phyloP scores from a whole-genome alignment of 1,140 invertebrate species.

The Brachionus asplanchnoidis region DNA sequence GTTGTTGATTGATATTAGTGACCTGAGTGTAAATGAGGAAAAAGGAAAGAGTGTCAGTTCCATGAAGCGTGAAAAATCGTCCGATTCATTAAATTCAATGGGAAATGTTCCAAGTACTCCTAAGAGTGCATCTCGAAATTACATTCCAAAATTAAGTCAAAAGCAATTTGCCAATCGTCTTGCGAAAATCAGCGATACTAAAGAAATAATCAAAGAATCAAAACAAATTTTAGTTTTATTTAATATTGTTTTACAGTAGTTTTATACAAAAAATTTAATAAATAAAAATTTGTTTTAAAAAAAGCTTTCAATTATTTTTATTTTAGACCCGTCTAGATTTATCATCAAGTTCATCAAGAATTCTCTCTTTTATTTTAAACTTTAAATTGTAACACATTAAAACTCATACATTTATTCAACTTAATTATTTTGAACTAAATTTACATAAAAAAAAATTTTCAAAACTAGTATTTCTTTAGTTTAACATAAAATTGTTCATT shows the following conservation, averaged over 20 bases:
- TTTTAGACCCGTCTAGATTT: too few species aligned
- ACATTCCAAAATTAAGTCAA: background rate
- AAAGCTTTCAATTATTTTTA: background rate
- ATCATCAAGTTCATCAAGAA: too few species aligned
- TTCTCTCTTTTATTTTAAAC: too few species aligned
- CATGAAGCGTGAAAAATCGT: background rate
- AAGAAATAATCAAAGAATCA: background rate
- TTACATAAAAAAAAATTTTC: too few species aligned
- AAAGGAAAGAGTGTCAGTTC: background rate
- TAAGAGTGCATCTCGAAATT: background rate
- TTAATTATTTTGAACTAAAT: too few species aligned
- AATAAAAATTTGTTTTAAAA: background rate
- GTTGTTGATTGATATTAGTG: background rate
- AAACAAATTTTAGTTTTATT: conserved; percentile 20
- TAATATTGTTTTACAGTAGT: background rate
- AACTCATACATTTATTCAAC: too few species aligned
- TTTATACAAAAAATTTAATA: conserved; percentile 11
- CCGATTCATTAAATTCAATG: conserved; percentile 21
- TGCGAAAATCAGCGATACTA: background rate
- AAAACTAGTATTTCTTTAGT: too few species aligned
- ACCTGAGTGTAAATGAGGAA: background rate
- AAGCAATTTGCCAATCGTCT: background rate
- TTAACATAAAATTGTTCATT: too few species aligned
- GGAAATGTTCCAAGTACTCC: background rate
- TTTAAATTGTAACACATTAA: too few species aligned